Base-by-base conservation (phyloP, 2,113 vertebrate genomes). In the Toxotes jaculatrix region DNA sequence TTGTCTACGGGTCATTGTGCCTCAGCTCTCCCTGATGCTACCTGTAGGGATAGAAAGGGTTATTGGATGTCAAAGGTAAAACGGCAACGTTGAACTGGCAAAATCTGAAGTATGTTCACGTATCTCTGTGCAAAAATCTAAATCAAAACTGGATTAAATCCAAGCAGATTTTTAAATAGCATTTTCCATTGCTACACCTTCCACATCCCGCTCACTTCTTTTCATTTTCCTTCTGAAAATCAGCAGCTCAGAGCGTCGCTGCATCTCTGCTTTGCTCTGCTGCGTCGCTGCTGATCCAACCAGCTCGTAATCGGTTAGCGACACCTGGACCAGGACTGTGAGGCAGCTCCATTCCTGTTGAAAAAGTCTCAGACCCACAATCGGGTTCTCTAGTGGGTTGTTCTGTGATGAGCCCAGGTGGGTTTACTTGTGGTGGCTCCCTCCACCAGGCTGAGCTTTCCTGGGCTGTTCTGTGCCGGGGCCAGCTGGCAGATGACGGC, bases 401-500 rank as follows among this genome's bases (percentile, higher is more conserved):
- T 7, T 32, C 34, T 21, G 45, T 31, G 13, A 34, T 32, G 64
- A 42, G 31, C 31, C 36, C 49, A 23, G 68, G 51, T 47, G 47
- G 51, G 47, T 2, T 3, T 17, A 57, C 32, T 43, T 7, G n/a
- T 32, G 32, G 38, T 67, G 78, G 11, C 32, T 65, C 40, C 31
- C 3, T 74, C 31, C 51, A 38, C 69, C 73, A 16, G 6, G 49
- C 73, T 17, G 55, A 6, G 49, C 64, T 32, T 6, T n/a, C 7
- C 36, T 36, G 36, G 36, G 43, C 16, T 9, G 65, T 7, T 43
- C 56, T 21, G 56, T 1, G 2, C 78, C 17, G 40, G 16, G 34
- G 56, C 80, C 77, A 83, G 81, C 84, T 71, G 84, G 79, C 78
- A 61, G 31, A 32, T 42, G 75, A 74, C 79, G 23, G 74, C 76